These are phyloP conservation scores for Limosa lapponica DNA, from an alignment of 2,797 vertebrate species.

Conservation along the genomic window DNA sequence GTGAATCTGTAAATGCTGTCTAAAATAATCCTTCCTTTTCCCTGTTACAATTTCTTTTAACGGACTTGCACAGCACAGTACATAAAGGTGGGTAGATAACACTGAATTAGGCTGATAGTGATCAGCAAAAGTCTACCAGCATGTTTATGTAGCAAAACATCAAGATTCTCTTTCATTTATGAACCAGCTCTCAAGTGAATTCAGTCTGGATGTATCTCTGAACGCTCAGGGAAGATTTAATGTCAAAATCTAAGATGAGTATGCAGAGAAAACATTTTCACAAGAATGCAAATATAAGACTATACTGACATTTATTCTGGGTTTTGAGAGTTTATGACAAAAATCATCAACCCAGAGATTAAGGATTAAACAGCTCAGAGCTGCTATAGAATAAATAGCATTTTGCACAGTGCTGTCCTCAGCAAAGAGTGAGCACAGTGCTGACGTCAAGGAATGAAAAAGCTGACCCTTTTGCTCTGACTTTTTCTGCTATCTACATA, in stretches of 20 bases:
- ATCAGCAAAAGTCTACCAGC: conserved; percentile 7
- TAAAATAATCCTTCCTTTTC: neutral
- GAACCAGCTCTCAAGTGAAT: conserved; percentile 36
- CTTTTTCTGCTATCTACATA: neutral
- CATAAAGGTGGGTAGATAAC: neutral
- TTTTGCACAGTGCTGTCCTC: neutral
- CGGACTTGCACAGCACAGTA: neutral
- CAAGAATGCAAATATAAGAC: conserved; percentile 46
- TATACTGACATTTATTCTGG: conserved; percentile 65
- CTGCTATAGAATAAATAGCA: conserved; percentile 10
- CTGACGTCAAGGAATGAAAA: neutral
- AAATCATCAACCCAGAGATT: conserved; percentile 60
- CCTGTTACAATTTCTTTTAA: neutral
- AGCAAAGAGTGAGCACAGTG: neutral
- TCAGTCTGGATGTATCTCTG: conserved; percentile 11
- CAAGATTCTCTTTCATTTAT: conserved; percentile 31
- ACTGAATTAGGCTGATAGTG: neutral
- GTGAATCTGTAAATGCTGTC: neutral
- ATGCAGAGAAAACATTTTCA: conserved; percentile 44
- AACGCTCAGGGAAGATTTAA: conserved; percentile 39
- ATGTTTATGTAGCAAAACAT: conserved; percentile 23
- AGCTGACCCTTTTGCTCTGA: neutral
- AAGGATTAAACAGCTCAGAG: conserved; percentile 41
- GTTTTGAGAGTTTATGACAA: conserved; percentile 54
- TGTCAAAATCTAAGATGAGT: conserved; percentile 10